Evolutionary conservation across 1,140 invertebrate genomes (phyloP), one percentile per base, ranked within the genome.

Genomic region (Bombus difficillimus): DNA sequence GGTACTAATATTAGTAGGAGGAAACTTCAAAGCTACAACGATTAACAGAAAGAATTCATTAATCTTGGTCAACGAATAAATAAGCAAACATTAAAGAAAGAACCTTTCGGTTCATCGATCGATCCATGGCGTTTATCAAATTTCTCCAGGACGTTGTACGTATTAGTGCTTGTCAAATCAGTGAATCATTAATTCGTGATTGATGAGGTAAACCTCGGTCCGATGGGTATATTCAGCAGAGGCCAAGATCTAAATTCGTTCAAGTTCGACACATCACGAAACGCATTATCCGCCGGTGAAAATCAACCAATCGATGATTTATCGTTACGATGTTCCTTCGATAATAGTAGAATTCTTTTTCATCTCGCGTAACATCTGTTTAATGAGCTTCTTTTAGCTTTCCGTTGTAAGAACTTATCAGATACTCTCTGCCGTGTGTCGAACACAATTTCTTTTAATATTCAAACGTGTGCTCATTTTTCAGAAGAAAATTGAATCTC

Each of bases 31-130:
- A 53, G 47, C 47, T 22, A 53, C 47, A 53, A 22, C 47, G 47
- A 53, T 53, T 53, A 53, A 53, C 47, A 53, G 12, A 71, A 41
- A 32, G 68, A 59, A 37, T 71, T 32, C 47, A 72, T 72, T 43
- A 81, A 81, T 81, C 79, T 41, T 39, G 79, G 32, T 53, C 47
- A 32, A 6, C 34, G 68, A 64, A 78, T 73, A 81, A 81, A 81
- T 72, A 81, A 81, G 71, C 72, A 81, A 81, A 72, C 22, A 53
- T 53, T 53, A 22, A 53, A 53, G 18, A 53, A 53, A 53, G 18
- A 53, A 53, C 18, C 47, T 72, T 81, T 72, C 47, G 68, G n/a
- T 32, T 25, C 15, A 37, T 3, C 9, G 37, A 41, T 8, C 28
- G 47, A 75, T 73, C 53, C 57, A 18, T 72, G 34, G 47, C 71